Base-by-base conservation (phyloP, 2,797 vertebrate genomes). In the Cichlasoma orientale region DNA sequence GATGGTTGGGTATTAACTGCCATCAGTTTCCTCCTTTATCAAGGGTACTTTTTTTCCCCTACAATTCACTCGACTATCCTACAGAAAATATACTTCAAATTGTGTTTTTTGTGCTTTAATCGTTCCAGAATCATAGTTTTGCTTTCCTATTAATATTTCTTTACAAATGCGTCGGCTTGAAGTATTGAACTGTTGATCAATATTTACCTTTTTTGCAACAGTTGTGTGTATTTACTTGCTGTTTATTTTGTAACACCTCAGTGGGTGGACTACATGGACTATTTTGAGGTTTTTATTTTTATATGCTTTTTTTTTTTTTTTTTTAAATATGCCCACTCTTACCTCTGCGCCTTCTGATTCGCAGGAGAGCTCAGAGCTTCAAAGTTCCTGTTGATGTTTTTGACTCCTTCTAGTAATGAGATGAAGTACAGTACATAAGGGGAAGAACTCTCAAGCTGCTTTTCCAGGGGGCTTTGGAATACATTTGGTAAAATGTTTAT, bases 401-500 rank as follows among this genome's bases (percentile, higher is more conserved):
- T 87, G 73, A 88, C 83, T 93, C 86, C 79, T 89, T 93, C 87
- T 91, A 90, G 87, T 93, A 93, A 90, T 91, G 88, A 94, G 90
- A 94, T 89, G 86, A 90, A 93, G 88, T 88, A 82, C 82, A 85
- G 89, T 89, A 69, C 86, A 92, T 85, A 76, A 85, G 86, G 90
- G 84, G 84, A 86, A 84, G 79, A 92, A 87, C 89, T 94, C 90
- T 94, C 88, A 79, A 91, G 93, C 92, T 90, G 82, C 88, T 90
- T 91, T 82, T 93, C 88, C 93, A 92, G 74, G 89, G 89, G 90
- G 88, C 92, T 94, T 94, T 94, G 91, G 93, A 94, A 94, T 94
- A 92, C 90, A 94, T 95, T 95, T 95, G 91, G 91, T 91, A 82
- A 90, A 94, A 93, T 95, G 94, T 96, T 95, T 95, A 94, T 92